Evolutionary conservation across 2,888 invertebrate genomes (phyloP).

Genomic region (Esperia sulphurella): DNA sequence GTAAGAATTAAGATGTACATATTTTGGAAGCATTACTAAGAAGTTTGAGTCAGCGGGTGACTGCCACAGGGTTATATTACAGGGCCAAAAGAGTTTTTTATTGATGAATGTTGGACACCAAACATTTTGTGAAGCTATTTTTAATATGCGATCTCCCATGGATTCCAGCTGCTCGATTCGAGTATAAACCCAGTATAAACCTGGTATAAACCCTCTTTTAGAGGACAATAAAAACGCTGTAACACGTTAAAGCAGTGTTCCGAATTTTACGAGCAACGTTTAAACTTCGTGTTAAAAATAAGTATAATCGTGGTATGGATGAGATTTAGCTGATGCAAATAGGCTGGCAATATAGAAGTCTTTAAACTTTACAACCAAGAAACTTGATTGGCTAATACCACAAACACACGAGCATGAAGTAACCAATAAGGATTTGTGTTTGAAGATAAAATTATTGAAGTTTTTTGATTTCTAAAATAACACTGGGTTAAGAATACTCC

Average conservation of each 20-base stretch:
- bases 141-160: neutral
- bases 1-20: too few relatives aligned
- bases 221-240: slow-evolving; percentile 62
- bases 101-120: too few relatives aligned
- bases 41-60: too few relatives aligned
- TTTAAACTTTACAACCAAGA: neutral
- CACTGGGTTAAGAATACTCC: too few relatives aligned
- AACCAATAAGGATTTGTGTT: too few relatives aligned
- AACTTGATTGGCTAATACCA: too few relatives aligned
- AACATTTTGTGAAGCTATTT: slow-evolving; percentile 1
- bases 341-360: neutral
- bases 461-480: too few relatives aligned
- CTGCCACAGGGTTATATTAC: too few relatives aligned
- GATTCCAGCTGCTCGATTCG: slow-evolving; percentile 1
- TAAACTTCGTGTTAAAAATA: slow-evolving; percentile 42
- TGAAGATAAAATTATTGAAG: too few relatives aligned
- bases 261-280: slow-evolving; percentile 48
- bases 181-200: slow-evolving; percentile 1
- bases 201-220: slow-evolving; percentile 56
- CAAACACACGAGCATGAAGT: too few relatives aligned
- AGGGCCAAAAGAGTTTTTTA: too few relatives aligned
- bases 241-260: slow-evolving; percentile 50
- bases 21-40: too few relatives aligned
- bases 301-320: slow-evolving; percentile 16
- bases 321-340: neutral